Evolutionary conservation across 2,797 vertebrate species (phyloP), one percentile per base, ranked within the genome.

Genomic region (Dendrocincla fuliginosa): DNA sequence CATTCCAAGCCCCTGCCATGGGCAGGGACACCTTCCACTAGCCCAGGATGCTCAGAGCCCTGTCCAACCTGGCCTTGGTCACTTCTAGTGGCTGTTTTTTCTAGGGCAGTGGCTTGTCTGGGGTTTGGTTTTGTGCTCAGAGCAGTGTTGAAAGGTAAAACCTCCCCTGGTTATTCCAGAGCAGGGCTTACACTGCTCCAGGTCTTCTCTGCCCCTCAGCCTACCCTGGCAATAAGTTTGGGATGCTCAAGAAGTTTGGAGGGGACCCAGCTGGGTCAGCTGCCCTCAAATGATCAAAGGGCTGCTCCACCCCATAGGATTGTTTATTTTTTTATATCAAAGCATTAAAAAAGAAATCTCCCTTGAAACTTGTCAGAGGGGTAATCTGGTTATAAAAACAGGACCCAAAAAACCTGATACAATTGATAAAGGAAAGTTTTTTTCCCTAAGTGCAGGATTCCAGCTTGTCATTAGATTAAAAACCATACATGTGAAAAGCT

Each of bases 1-100:
- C 7, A 0, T 23, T 61, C 32, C 15, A 3, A 13, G 8, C 37
- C 57, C 12, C 57, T 60, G 57, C 57, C 60, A 0, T 7, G 4
- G 23, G 9, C 37, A 42, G 42, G 32, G 7, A n/a, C 37, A 2
- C 4, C 28, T 52, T 30, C 24, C 39, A 7, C 24, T 1, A 15
- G 16, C 11, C n/a, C 69, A 68, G 39, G 8, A 0, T 22, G 52
- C 28, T 14, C 57, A 37, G 35, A 37, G 57, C 35, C 35, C 50
- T 17, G 17, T 52, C 50, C 50, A 52, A 11, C 50, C 50, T 52
- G 28, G 10, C 28, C 57, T 39, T 27, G 24, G 35, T 18, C 33
- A 59, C 33, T 27, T 37, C 16, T 25, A 27, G 56, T 18, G 18
- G 33, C 35, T 59, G 56, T 27, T 59, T 59, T 57, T 37, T 27